These are phyloP conservation scores for Kryptolebias ocellatus DNA, from an alignment of 2,797 vertebrate genomes.

Conservation along the genomic window DNA sequence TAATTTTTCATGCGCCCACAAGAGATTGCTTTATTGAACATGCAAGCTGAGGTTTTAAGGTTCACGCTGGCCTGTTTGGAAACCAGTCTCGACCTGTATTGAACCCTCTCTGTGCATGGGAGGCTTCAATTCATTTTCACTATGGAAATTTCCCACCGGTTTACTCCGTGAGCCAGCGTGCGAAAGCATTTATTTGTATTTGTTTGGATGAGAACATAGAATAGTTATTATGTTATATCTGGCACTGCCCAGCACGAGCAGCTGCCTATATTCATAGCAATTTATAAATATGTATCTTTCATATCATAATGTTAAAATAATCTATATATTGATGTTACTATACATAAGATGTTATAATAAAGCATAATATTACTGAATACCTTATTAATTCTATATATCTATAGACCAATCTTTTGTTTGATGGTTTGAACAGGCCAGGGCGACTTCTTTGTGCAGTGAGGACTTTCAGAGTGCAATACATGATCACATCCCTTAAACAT, in stretches of 20 bases:
- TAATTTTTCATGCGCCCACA: conserved; percentile 50
- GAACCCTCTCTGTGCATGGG: conserved; percentile 83
- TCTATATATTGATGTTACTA: conserved; percentile 78
- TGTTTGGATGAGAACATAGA: conserved; percentile 72
- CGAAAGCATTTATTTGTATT: conserved; percentile 72
- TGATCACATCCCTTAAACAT: conserved; percentile 35
- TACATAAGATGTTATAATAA: conserved; percentile 77
- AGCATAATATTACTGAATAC: conserved; percentile 82
- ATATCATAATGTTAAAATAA: conserved; percentile 81
- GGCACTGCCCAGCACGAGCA: conserved; percentile 54
- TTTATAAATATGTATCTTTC: conserved; percentile 81
- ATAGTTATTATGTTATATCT: conserved; percentile 81
- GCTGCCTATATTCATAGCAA: conserved; percentile 78
- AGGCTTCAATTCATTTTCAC: conserved; percentile 77
- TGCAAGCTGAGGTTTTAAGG: conserved; percentile 68
- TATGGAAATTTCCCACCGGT: conserved; percentile 56
- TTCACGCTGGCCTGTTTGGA: conserved; percentile 73
- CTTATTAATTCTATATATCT: conserved; percentile 84
- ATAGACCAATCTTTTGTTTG: conserved; percentile 77
- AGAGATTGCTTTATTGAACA: conserved; percentile 63
- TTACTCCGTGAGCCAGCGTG: conserved; percentile 43
- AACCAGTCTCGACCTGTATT: conserved; percentile 80
- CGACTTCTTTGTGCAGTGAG: conserved; percentile 56
- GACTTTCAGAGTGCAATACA: conserved; percentile 69
- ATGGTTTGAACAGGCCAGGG: conserved; percentile 82